Evolutionary conservation across 2,113 vertebrate genomes (phyloP).

Genomic region (Phrynocephalus versicolor): DNA sequence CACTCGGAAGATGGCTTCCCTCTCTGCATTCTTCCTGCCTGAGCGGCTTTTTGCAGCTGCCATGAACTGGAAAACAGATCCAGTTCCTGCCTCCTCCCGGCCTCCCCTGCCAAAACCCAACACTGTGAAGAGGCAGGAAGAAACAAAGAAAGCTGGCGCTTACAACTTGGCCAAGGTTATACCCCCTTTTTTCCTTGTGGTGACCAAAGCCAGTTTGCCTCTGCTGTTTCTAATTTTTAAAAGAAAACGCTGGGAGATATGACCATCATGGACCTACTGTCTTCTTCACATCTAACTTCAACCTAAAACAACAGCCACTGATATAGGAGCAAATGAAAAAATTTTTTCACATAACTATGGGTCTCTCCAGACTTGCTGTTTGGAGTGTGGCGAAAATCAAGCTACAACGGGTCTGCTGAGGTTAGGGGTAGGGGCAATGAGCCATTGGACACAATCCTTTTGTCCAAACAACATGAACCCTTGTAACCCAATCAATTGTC

Average conservation of each 20-base stretch:
- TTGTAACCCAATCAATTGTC: too few relatives aligned
- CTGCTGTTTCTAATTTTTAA: not conserved
- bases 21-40: not conserved
- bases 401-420: too few relatives aligned
- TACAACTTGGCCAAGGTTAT: not conserved
- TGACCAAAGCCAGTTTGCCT: not conserved
- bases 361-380: too few relatives aligned
- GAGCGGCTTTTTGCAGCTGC: not conserved
- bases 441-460: too few relatives aligned
- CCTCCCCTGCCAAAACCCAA: accelerated
- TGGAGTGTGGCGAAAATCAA: too few relatives aligned
- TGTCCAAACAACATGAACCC: too few relatives aligned
- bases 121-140: not conserved
- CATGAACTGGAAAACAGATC: not conserved
- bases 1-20: not conserved
- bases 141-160: not conserved
- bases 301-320: not conserved
- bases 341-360: not conserved
- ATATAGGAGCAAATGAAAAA: not conserved
- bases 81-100: not conserved
- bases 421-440: too few relatives aligned
- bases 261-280: not conserved
- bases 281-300: not conserved
- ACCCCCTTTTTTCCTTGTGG: too few relatives aligned
- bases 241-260: not conserved